Conservation (phyloP, 2,113 vertebrate species). For the Etheostoma cragini region DNA sequence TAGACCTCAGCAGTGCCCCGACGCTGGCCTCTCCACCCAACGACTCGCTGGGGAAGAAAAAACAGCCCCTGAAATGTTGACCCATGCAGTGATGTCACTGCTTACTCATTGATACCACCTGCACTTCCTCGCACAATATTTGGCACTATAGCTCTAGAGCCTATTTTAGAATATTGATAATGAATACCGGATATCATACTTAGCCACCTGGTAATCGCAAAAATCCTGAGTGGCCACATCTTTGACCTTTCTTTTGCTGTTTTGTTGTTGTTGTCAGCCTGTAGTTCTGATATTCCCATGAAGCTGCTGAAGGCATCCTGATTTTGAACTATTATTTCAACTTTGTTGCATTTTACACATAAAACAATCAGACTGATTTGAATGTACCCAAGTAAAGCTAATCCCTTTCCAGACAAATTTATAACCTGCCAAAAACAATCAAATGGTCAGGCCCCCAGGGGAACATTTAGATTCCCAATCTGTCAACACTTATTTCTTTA, state of each 20-base stretch:
- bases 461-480: not conserved
- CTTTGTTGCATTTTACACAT: not conserved
- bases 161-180: not conserved
- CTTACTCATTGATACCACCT: not conserved
- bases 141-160: not conserved
- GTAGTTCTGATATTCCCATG: not conserved
- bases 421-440: not conserved
- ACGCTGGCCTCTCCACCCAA: not conserved
- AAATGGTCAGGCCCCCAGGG: not conserved
- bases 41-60: not conserved
- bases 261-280: not conserved
- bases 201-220: not conserved
- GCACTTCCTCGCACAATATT: slow-evolving; percentile 11
- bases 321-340: not conserved
- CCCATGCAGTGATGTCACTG: not conserved
- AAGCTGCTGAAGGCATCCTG: not conserved
- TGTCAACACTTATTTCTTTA: not conserved
- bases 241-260: slow-evolving; percentile 1
- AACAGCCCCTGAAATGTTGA: not conserved
- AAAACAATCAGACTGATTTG: slow-evolving; percentile 5
- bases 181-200: not conserved
- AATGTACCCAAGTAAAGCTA: not conserved
- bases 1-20: not conserved
- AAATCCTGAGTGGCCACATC: not conserved
- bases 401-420: not conserved